Evolutionary conservation across 2,888 invertebrate species (phyloP).

Genomic region (Odontocolon sp.): DNA sequence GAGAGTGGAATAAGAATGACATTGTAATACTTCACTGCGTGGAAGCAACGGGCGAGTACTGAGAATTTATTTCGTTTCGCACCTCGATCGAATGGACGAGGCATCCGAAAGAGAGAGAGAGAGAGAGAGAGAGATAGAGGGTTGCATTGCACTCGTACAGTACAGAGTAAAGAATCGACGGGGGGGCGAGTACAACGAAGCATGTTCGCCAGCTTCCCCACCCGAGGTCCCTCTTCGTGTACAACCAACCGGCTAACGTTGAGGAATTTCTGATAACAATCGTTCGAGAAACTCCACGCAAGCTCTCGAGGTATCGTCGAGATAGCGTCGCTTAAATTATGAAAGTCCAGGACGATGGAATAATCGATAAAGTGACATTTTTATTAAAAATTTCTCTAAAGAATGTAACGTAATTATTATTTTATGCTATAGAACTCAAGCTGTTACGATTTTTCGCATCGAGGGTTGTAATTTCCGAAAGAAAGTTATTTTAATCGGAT

Average conservation of each 20-base stretch:
- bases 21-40: constrained; percentile 59
- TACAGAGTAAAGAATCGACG: constrained; percentile 38
- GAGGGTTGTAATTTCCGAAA: no score
- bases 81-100: constrained; percentile 54
- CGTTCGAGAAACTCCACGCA: constrained; percentile 50
- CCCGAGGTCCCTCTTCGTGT: constrained; percentile 39
- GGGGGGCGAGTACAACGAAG: constrained; percentile 50
- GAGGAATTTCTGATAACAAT: constrained; percentile 57
- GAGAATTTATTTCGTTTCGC: constrained; percentile 57
- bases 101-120: constrained; percentile 12
- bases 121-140: constrained; percentile 10
- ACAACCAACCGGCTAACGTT: constrained; percentile 48
- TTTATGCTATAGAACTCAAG: no score
- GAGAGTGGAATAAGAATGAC: constrained; percentile 59
- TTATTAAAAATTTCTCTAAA: background rate
- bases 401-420: no score
- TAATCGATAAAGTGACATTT: constrained; percentile 21
- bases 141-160: constrained; percentile 26
- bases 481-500: no score
- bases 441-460: no score
- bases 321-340: constrained; percentile 44
- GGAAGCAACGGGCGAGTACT: constrained; percentile 27
- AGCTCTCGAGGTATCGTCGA: constrained; percentile 9
- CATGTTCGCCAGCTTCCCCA: constrained; percentile 50
- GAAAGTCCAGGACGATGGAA: constrained; percentile 16